Percentiles rank a stretch among this genome's conserved stretches.
These are phyloP conservation scores for Sitobion miscanthi DNA, from an alignment of 1,140 invertebrate species.

Conservation along the genomic window DNA sequence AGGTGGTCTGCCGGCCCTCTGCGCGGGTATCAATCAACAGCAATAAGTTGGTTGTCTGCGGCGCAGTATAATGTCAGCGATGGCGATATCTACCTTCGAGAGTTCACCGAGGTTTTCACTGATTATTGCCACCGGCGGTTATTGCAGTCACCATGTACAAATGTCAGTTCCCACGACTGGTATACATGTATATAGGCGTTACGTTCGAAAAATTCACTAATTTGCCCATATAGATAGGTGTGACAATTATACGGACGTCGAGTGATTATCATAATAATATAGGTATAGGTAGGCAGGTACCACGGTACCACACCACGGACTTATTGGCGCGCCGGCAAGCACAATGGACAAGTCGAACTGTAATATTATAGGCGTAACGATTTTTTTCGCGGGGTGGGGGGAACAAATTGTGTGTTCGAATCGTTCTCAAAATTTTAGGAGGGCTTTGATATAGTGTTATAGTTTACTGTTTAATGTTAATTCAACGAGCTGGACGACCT, in stretches of 20 bases:
- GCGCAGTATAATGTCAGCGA: not conserved
- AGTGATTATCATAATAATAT: not conserved
- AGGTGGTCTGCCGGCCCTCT: too few relatives aligned
- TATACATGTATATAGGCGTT: not conserved
- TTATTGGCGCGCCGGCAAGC: not conserved
- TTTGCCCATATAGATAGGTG: not conserved
- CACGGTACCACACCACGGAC: not conserved
- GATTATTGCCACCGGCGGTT: not conserved
- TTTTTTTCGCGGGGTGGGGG: not conserved
- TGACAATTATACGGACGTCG: not conserved
- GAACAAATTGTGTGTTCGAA: not conserved
- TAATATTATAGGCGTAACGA: not conserved
- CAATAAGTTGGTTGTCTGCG: not conserved
- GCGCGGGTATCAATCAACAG: not conserved
- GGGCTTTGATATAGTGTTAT: not conserved
- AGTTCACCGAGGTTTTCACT: constrained; percentile 2
- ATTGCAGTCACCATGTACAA: not conserved
- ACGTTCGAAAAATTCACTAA: not conserved
- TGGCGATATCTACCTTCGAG: not conserved
- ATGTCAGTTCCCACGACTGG: constrained; percentile 5
- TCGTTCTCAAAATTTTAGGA: not conserved
- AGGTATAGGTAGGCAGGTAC: not conserved
- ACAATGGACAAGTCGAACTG: not conserved
- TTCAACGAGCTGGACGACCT: too few relatives aligned
- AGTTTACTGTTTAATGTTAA: too few relatives aligned